phyloP scores from a whole-genome alignment of 2,888 invertebrate species.

The Julus scandinavius region DNA sequence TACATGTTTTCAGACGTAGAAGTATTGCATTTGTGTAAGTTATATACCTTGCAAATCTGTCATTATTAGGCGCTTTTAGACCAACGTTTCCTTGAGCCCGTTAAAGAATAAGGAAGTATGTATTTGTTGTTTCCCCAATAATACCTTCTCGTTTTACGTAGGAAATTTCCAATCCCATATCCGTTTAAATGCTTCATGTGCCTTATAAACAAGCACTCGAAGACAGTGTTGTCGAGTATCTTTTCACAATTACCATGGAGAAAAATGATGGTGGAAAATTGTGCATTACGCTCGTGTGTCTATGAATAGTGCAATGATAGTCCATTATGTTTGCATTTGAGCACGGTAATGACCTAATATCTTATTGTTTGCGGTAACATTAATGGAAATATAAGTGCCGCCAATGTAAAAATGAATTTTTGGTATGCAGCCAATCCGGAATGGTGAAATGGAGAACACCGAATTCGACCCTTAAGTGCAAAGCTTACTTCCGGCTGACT shows the following conservation, averaged over 20 bases:
- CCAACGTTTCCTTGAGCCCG: not conserved
- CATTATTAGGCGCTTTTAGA: not conserved
- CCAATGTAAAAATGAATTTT: conserved; percentile 29
- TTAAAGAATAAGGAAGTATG: not conserved
- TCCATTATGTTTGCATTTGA: conserved; percentile 22
- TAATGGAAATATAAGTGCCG: conserved; percentile 40
- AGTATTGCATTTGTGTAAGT: not conserved
- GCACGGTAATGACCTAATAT: conserved; percentile 22
- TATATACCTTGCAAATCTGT: not conserved
- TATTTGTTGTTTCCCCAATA: not conserved
- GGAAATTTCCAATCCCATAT: not conserved
- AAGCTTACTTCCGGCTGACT: conserved; percentile 45
- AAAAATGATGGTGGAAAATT: conserved; percentile 1
- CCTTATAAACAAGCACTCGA: not conserved
- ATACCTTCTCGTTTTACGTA: not conserved
- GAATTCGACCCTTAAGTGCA: conserved; percentile 46
- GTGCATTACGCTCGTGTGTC: not conserved
- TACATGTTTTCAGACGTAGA: not conserved
- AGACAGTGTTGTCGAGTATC: not conserved
- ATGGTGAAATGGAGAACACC: not conserved
- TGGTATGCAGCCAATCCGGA: conserved; percentile 45
- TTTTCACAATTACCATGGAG: not conserved
- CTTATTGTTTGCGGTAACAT: conserved; percentile 45
- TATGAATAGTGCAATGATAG: conserved; percentile 21
- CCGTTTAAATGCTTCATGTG: not conserved